These are phyloP conservation scores for Pogonocichla stellata DNA, from an alignment of 2,113 vertebrate genomes.

Conservation along the genomic window DNA sequence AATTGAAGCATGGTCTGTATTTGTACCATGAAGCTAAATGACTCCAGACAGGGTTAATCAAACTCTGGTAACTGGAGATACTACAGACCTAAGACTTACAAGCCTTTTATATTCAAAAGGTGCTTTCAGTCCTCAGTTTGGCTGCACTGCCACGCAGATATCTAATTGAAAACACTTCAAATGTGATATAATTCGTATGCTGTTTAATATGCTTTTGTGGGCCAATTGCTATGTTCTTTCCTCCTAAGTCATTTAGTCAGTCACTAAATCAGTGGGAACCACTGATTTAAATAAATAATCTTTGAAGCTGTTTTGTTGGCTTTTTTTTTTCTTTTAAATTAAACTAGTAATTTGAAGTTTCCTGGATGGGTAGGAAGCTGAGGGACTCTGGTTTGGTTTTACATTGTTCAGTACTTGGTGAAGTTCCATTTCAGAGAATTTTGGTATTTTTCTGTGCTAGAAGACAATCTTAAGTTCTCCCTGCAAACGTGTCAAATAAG, in stretches of 20 bases:
- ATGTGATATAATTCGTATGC: neutral
- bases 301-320: neutral
- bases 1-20: neutral
- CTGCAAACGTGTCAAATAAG: neutral
- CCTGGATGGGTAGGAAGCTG: neutral
- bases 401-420: neutral
- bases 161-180: conserved; percentile 23
- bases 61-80: neutral
- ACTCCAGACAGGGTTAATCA: neutral
- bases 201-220: conserved; percentile 7
- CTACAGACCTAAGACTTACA: neutral
- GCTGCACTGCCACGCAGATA: neutral
- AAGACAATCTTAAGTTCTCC: neutral
- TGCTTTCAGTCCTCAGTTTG: neutral
- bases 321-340: neutral
- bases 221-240: neutral
- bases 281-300: neutral
- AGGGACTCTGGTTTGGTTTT: neutral
- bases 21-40: neutral
- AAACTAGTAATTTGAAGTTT: neutral
- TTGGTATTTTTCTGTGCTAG: neutral
- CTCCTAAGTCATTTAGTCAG: neutral
- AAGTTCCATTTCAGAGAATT: neutral
- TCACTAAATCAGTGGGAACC: neutral
- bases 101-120: neutral